Base-by-base conservation (phyloP, 2,797 vertebrate species). In the Hipposideros larvatus region DNA sequence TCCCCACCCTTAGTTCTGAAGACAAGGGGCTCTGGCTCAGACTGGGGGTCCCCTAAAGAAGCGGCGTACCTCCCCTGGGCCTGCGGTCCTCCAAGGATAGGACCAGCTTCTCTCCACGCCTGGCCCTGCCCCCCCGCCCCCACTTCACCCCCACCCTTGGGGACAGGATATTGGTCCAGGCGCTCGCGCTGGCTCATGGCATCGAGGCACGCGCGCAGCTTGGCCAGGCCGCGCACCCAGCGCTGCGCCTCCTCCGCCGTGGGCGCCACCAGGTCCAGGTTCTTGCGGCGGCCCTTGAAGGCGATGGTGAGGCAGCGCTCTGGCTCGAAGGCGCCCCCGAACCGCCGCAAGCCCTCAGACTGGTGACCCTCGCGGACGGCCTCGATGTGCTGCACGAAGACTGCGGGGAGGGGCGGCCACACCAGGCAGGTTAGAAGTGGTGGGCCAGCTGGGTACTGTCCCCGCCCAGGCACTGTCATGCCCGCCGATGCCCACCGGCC, bases 141-240 rank as follows among this genome's bases (percentile, higher is more conserved):
- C 41, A 43, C 43, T 37, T 3, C 37, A 37, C 37, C 11, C 7
- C 21, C n/a, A 11, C 8, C 26, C 26, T 37, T 14, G 4, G 1
- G 19, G 5, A 37, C 41, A 99, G 99, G 99, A 99, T 99, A 99
- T 99, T 99, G 99, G 96, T 99, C 99, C 0, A 99, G 99, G 82
- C 99, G 99, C 93, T 99, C 99, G 2, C 98, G 98, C 98, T 99
- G 99, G 97, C 98, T 99, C 99, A 99, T 99, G 98, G 98, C 99
- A 91, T 98, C 98, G 18, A 99, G 99, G 21, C 98, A 98, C 4
- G 98, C 98, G 96, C 99, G 99, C 71, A 99, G 97, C 15, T 99
- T 99, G 89, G 98, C 98, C 71, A 99, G 99, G 3, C 99, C 99
- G 31, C 98, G 98, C 85, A 99, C 99, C 99, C 99, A 99, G 97